A percentile compares a stretch with the other conserved stretches of the same genome.
Evolutionary conservation across 2,888 invertebrate genomes (phyloP).

Genomic region (Perithous albicinctus): DNA sequence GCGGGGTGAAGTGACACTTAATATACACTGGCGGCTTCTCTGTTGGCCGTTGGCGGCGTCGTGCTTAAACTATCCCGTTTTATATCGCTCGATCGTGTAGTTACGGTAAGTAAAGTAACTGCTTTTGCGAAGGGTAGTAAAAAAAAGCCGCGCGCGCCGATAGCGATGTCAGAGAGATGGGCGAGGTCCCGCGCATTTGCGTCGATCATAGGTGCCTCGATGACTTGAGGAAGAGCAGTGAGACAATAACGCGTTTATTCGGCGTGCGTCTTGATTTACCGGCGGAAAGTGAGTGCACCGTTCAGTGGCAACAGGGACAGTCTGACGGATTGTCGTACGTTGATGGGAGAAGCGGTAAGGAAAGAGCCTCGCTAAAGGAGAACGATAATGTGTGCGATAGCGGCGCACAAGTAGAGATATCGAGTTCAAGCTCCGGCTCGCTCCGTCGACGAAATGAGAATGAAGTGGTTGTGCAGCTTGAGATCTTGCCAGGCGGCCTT

Average conservation of each 20-base stretch:
- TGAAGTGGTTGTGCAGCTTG: constrained; percentile 70
- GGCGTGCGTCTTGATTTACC: constrained; percentile 61
- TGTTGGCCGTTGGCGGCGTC: constrained; percentile 61
- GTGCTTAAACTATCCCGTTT: constrained; percentile 22
- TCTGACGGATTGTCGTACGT: not conserved
- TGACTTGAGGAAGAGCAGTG: constrained; percentile 62
- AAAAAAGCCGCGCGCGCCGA: constrained; percentile 28
- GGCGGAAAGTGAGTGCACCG: not conserved
- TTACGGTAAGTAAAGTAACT: too few relatives aligned
- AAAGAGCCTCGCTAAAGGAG: constrained; percentile 28
- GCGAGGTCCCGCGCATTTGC: constrained; percentile 73
- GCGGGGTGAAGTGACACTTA: too few relatives aligned
- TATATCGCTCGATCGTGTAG: constrained; percentile 28
- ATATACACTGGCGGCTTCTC: constrained; percentile 40
- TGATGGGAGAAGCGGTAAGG: not conserved
- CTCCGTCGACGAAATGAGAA: constrained; percentile 61
- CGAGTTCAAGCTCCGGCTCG: constrained; percentile 35
- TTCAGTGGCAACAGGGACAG: constrained; percentile 1
- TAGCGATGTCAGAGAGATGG: constrained; percentile 74
- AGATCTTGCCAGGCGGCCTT: constrained; percentile 66
- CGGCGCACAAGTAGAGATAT: constrained; percentile 4
- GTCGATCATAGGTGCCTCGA: constrained; percentile 68
- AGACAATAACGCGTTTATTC: constrained; percentile 67
- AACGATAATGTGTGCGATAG: constrained; percentile 40
- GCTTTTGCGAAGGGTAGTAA: too few relatives aligned